Percentiles rank a stretch among this genome's conserved stretches.
Conservation (phyloP, 2,113 vertebrate species). For the Cebus imitator region DNA sequence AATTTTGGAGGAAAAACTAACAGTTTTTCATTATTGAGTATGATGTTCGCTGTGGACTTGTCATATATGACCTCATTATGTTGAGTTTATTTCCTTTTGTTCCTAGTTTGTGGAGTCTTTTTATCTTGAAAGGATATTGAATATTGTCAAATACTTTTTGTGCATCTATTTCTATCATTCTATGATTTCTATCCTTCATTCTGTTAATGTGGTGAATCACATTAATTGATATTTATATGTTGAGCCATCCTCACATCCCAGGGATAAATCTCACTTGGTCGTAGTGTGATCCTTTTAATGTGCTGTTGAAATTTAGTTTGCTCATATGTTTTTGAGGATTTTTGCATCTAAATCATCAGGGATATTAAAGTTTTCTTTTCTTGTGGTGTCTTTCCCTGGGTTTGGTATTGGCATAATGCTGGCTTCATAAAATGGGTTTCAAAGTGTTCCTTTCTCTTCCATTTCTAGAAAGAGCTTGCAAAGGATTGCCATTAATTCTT, state of each 20-base stretch:
- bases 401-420: not conserved
- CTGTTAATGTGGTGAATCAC: not conserved
- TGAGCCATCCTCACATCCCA: not conserved
- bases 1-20: not conserved
- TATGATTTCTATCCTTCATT: not conserved
- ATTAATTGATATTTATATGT: not conserved
- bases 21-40: not conserved
- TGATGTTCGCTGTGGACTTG: not conserved
- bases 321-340: not conserved
- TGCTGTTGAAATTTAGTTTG: not conserved
- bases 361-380: not conserved
- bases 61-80: not conserved
- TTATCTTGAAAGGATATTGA: not conserved
- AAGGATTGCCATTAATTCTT: not conserved
- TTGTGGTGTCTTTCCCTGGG: not conserved
- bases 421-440: not conserved
- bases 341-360: not conserved
- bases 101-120: not conserved
- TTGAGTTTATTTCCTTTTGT: not conserved
- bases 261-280: not conserved
- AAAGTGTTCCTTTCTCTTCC: not conserved
- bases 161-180: not conserved
- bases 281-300: not conserved
- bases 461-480: not conserved
- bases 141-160: not conserved